Conservation (phyloP, 2,113 vertebrate species). For the Perca flavescens region DNA sequence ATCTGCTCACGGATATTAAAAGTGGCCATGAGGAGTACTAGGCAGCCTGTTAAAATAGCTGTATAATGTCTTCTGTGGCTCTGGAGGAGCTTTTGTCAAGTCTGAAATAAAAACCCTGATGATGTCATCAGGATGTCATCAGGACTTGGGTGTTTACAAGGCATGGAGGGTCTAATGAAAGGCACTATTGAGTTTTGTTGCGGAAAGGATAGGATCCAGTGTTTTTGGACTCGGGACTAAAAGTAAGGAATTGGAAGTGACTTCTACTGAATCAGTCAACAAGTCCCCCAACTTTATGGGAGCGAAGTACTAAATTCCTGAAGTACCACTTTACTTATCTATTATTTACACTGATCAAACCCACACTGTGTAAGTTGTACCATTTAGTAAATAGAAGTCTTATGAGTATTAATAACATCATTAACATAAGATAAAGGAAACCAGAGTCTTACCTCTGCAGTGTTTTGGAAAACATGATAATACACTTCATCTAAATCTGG, state of each 20-base stretch:
- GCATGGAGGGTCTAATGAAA: background rate
- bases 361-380: background rate
- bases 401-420: background rate
- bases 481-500: background rate
- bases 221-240: background rate
- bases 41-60: background rate
- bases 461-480: background rate
- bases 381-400: background rate
- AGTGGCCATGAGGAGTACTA: background rate
- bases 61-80: background rate
- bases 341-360: background rate
- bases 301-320: background rate
- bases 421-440: background rate
- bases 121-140: background rate
- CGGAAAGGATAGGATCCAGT: background rate
- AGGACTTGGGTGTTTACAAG: background rate
- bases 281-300: background rate
- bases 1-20: background rate
- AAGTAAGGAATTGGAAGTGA: background rate
- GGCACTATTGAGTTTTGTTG: background rate
- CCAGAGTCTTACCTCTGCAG: background rate
- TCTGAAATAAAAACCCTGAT: background rate
- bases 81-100: background rate
- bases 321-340: background rate
- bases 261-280: background rate